phyloP scores from a whole-genome alignment of 2,888 invertebrate genomes.

The Uloborus plumipes region DNA sequence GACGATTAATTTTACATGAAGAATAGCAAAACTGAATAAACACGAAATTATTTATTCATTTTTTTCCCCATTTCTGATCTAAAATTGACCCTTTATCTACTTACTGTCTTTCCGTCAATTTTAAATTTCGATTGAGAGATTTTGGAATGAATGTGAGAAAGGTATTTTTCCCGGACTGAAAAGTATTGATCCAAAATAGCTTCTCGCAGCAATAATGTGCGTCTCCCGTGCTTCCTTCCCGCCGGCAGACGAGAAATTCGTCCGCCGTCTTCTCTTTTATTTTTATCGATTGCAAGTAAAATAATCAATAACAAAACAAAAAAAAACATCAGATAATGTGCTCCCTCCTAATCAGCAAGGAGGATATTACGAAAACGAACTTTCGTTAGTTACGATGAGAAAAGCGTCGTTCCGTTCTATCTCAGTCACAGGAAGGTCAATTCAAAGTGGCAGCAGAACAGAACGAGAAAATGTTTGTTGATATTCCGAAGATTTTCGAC shows the following conservation, averaged over 20 bases:
- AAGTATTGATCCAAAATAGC: no score
- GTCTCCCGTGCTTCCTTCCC: conserved; percentile 71
- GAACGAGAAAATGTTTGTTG: conserved; percentile 5
- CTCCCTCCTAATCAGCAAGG: not conserved
- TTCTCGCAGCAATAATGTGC: no score
- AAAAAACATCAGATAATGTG: not conserved
- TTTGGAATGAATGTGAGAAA: no score
- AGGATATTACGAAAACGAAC: conserved; percentile 12
- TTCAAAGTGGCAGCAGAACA: not conserved
- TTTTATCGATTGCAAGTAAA: conserved; percentile 3
- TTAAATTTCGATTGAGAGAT: no score
- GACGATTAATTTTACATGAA: no score
- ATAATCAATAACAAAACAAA: conserved; percentile 1
- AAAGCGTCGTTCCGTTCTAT: not conserved
- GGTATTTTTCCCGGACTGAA: no score
- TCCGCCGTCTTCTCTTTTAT: not conserved
- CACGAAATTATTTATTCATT: no score
- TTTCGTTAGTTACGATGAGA: no score
- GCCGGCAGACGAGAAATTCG: conserved; percentile 68
- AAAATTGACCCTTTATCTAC: no score
- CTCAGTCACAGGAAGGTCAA: conserved; percentile 7
- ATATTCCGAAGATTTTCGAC: not conserved
- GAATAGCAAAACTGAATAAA: no score
- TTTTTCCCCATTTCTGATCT: no score
- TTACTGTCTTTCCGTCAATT: no score